Conservation (phyloP, 2,888 invertebrate genomes). For the Amphipoea oculea region DNA sequence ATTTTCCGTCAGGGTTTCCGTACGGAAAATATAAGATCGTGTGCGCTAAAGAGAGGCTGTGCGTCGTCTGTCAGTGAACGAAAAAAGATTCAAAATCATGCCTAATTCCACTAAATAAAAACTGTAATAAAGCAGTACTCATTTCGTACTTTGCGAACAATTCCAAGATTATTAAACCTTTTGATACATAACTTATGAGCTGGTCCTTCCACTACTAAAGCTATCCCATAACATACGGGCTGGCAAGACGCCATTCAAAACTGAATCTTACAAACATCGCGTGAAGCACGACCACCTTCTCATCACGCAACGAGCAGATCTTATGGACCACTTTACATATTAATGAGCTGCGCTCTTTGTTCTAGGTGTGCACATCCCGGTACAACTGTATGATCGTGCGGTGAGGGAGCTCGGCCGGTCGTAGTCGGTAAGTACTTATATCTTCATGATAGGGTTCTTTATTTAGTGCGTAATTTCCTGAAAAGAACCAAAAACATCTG, state of each 20-base stretch:
- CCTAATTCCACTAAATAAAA: background rate
- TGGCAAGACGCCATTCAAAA: background rate
- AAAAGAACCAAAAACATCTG: background rate
- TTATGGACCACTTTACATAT: conserved; percentile 58
- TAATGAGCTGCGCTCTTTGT: conserved; percentile 62
- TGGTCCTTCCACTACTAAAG: background rate
- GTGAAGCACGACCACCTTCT: conserved; percentile 28
- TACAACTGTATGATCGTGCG: conserved; percentile 60
- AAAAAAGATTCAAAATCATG: too few relatives aligned
- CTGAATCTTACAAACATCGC: conserved; percentile 25
- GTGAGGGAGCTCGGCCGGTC: conserved; percentile 62
- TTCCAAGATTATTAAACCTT: background rate
- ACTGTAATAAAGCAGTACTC: too few relatives aligned
- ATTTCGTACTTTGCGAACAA: background rate
- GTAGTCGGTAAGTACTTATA: conserved; percentile 63
- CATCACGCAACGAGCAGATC: conserved; percentile 39
- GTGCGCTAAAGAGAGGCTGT: background rate
- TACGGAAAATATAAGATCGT: too few relatives aligned
- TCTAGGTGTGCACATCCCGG: conserved; percentile 54
- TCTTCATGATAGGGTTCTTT: background rate
- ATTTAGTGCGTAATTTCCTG: background rate
- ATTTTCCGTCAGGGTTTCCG: too few relatives aligned
- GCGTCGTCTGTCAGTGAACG: background rate
- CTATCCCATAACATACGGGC: background rate
- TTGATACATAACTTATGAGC: background rate